Evolutionary conservation across 2,888 invertebrate species (phyloP).

Genomic region (Apoderus coryli): DNA sequence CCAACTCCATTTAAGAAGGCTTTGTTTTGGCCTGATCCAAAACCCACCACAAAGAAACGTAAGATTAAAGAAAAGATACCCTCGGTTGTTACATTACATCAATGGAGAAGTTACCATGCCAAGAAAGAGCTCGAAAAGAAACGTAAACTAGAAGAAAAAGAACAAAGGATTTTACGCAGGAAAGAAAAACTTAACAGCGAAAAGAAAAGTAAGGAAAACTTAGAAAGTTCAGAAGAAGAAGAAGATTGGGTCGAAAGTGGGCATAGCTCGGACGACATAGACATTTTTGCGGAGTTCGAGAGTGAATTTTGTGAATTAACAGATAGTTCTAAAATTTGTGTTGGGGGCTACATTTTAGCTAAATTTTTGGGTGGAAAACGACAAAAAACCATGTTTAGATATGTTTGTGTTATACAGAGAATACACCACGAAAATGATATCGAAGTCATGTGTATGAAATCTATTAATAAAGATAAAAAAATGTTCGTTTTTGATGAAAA

Average conservation of each 20-base stretch:
- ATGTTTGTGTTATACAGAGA: conserved; percentile 9
- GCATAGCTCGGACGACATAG: conserved; percentile 5
- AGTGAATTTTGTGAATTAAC: not conserved
- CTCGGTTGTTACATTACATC: conserved; percentile 8
- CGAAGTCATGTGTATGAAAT: conserved; percentile 5
- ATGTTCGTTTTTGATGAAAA: conserved; percentile 1
- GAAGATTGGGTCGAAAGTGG: conserved; percentile 9
- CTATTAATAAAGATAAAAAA: conserved; percentile 2
- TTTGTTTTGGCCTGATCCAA: conserved; percentile 1
- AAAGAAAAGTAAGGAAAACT: not conserved
- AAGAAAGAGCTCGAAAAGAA: conserved; percentile 8
- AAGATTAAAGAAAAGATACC: conserved; percentile 10
- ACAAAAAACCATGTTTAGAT: conserved; percentile 6
- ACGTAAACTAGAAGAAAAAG: conserved; percentile 9
- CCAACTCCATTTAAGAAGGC: conserved; percentile 10
- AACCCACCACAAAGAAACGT: not conserved
- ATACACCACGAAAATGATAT: conserved; percentile 6
- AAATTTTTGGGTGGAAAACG: conserved; percentile 9
- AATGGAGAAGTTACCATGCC: conserved; percentile 6
- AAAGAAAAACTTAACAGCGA: conserved; percentile 4
- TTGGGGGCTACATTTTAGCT: conserved; percentile 7
- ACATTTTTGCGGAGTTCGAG: conserved; percentile 3
- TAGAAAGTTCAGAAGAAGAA: conserved; percentile 7
- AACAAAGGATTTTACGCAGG: conserved; percentile 2
- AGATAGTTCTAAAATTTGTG: conserved; percentile 3